Percentiles rank a stretch among this genome's conserved stretches.
Conservation (phyloP, 2,888 invertebrate genomes). For the Drosophila fulvimacula region DNA sequence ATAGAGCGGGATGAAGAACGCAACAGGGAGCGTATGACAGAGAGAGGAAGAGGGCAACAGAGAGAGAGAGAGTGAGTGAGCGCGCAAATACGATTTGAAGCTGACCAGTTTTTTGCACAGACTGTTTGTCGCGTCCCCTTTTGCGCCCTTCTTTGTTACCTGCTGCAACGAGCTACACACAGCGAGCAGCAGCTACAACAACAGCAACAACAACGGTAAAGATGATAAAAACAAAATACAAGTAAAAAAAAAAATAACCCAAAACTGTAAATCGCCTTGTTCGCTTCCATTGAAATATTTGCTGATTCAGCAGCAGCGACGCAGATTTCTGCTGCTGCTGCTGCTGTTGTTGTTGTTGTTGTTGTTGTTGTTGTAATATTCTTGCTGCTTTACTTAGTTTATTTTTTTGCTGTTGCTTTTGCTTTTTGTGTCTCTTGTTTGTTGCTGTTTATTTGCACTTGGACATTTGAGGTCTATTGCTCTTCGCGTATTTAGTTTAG, state of each 20-base stretch:
- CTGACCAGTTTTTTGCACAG: slow-evolving; percentile 61
- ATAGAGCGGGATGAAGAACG: slow-evolving; percentile 8
- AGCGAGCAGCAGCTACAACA: slow-evolving; percentile 14
- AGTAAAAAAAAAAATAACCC: slow-evolving; percentile 30
- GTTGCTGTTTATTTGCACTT: slow-evolving; percentile 58
- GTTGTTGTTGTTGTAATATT: slow-evolving; percentile 39
- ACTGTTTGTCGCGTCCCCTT: slow-evolving; percentile 37
- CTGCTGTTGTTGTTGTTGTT: slow-evolving; percentile 31
- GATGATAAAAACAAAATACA: slow-evolving; percentile 32
- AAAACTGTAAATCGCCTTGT: slow-evolving; percentile 62
- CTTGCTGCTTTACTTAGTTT: slow-evolving; percentile 36
- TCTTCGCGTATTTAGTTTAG: slow-evolving; percentile 10
- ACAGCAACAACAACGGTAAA: slow-evolving; percentile 14
- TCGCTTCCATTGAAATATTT: slow-evolving; percentile 64
- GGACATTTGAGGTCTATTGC: slow-evolving; percentile 44
- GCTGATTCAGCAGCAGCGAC: slow-evolving; percentile 66
- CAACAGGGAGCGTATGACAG: slow-evolving; percentile 1
- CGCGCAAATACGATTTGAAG: slow-evolving; percentile 18
- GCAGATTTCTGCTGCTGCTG: slow-evolving; percentile 31
- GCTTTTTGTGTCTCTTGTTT: slow-evolving; percentile 22
- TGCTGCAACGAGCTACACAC: slow-evolving; percentile 45
- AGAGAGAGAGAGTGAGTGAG: neutral
- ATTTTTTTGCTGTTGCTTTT: slow-evolving; percentile 4
- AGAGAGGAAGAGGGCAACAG: neutral
- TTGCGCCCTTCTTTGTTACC: slow-evolving; percentile 43